Conservation (phyloP, 2,888 invertebrate species). For the Drosophila lacicola region DNA sequence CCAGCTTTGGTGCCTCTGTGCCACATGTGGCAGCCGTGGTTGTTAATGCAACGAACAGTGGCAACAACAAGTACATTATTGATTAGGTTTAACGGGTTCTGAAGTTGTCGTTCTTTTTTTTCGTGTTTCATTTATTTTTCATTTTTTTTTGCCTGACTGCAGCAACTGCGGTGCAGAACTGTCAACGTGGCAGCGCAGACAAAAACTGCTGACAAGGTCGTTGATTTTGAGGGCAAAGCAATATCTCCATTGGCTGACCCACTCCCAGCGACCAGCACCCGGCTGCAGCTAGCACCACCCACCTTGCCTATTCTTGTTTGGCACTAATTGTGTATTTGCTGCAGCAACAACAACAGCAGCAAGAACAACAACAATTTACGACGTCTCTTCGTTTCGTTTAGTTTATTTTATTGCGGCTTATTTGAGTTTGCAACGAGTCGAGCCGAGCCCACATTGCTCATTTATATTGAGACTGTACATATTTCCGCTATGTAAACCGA, state of each 20-base stretch:
- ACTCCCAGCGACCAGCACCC: neutral
- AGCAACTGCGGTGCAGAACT: constrained; percentile 51
- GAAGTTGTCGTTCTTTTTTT: constrained; percentile 16
- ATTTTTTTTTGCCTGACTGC: constrained; percentile 7
- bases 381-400: constrained; percentile 46
- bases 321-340: constrained; percentile 66
- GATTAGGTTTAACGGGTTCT: constrained; percentile 52
- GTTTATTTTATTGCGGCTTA: constrained; percentile 75
- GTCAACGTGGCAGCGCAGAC: constrained; percentile 58
- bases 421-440: constrained; percentile 53
- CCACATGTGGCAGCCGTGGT: constrained; percentile 2
- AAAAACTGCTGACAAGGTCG: constrained; percentile 72
- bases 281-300: neutral
- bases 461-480: constrained; percentile 72
- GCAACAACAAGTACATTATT: constrained; percentile 48
- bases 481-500: constrained; percentile 44
- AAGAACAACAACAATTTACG: constrained; percentile 50
- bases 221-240: constrained; percentile 41
- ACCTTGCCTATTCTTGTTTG: constrained; percentile 23
- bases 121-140: neutral
- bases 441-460: constrained; percentile 69
- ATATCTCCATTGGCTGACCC: neutral
- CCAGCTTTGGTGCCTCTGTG: neutral
- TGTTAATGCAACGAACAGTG: neutral
- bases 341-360: constrained; percentile 6